Evolutionary conservation across 2,888 invertebrate genomes (phyloP).

Genomic region (Phalera bucephala): DNA sequence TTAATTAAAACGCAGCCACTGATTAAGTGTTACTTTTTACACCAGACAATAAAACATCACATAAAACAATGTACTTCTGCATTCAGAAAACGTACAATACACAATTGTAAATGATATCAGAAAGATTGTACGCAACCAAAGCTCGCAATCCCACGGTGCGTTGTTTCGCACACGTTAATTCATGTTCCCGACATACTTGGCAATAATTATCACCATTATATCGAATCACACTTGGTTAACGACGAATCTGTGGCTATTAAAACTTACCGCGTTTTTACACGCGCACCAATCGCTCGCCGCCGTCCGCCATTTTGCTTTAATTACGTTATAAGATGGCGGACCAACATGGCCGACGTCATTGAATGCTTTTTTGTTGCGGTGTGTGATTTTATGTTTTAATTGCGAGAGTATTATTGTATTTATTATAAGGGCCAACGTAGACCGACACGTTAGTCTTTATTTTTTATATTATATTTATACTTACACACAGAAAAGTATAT

Average conservation of each 20-base stretch:
- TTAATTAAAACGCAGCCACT: too few species aligned
- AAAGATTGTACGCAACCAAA: background rate
- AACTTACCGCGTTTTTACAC: conserved; percentile 63
- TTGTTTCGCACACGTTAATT: conserved; percentile 22
- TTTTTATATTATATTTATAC: too few species aligned
- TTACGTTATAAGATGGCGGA: conserved; percentile 64
- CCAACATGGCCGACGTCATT: conserved; percentile 59
- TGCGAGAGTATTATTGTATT: conserved; percentile 14
- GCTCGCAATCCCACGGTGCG: conserved; percentile 34
- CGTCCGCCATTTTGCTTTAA: conserved; percentile 68
- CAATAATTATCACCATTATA: conserved; percentile 48
- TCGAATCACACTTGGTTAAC: conserved; percentile 68
- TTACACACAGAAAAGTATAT: too few species aligned
- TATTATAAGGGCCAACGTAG: too few species aligned
- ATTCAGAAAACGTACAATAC: background rate
- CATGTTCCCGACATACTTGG: conserved; percentile 37
- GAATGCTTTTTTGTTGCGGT: conserved; percentile 46
- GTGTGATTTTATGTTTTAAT: conserved; percentile 20
- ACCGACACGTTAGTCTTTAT: too few species aligned
- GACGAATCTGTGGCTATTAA: conserved; percentile 70
- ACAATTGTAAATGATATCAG: background rate
- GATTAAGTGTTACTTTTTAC: too few species aligned
- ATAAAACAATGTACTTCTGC: too few species aligned
- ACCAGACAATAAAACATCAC: too few species aligned
- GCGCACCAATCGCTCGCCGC: conserved; percentile 53